Evolutionary conservation across 2,797 vertebrate genomes (phyloP).

Genomic region (Linurgus olivaceus): DNA sequence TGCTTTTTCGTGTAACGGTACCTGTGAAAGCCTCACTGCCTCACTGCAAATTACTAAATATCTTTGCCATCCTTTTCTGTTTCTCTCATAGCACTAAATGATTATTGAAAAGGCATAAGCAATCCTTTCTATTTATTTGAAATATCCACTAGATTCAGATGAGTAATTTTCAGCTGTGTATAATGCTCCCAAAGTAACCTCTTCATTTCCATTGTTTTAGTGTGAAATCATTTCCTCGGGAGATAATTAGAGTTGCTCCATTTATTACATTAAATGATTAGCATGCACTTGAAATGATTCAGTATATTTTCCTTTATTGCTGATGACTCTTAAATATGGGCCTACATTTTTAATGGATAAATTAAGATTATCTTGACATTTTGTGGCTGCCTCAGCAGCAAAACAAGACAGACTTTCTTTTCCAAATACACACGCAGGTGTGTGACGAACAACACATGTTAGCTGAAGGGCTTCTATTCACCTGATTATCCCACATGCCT

Average conservation of each 20-base stretch:
- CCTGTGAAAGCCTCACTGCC: conserved; percentile 26
- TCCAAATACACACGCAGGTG: conserved; percentile 74
- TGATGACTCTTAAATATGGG: conserved; percentile 84
- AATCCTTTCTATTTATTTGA: conserved; percentile 54
- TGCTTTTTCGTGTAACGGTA: neutral
- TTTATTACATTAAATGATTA: conserved; percentile 88
- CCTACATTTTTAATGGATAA: conserved; percentile 76
- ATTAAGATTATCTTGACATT: conserved; percentile 81
- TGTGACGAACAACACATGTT: neutral
- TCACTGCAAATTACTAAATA: conserved; percentile 31
- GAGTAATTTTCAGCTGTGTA: conserved; percentile 77
- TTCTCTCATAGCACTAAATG: conserved; percentile 35
- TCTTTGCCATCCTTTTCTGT: conserved; percentile 34
- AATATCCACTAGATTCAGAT: conserved; percentile 71
- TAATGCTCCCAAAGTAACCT: conserved; percentile 78
- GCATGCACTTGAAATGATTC: conserved; percentile 84
- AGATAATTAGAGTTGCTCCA: conserved; percentile 87
- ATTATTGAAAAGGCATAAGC: conserved; percentile 33
- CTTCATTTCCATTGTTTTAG: conserved; percentile 83
- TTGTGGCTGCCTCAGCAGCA: conserved; percentile 71
- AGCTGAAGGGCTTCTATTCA: conserved; percentile 52
- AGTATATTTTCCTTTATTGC: conserved; percentile 83
- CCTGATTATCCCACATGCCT: conserved; percentile 43
- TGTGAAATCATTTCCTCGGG: conserved; percentile 86
- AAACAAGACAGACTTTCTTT: conserved; percentile 76